Evolutionary conservation across 2,113 vertebrate genomes (phyloP), one percentile per base, ranked within the genome.

Genomic region (Vanacampus margaritifer): DNA sequence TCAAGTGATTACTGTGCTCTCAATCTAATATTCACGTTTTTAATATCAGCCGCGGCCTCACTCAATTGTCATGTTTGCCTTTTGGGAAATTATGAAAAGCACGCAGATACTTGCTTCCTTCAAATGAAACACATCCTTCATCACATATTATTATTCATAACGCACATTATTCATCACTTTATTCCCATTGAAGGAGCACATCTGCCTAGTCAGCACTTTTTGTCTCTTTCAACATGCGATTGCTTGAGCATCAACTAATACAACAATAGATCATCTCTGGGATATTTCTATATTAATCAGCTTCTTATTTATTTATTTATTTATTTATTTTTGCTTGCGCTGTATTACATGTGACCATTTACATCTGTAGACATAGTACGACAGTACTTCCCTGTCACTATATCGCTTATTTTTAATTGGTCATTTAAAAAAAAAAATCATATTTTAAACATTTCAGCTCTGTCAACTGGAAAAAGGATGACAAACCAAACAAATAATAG

Each of bases 51-150:
- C 26, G 54, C 54, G 26, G 54, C 54, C 54, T 57, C 54, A 62
- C 60, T 43, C 60, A 43, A 62, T 41, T 62, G 60, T 62, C 60
- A 43, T 62, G 60, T 43, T 43, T 23, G 37, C 26, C 60, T 62
- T 62, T 62, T 8, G 60, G 60, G 60, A 62, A 62, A 62, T 62
- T 62, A 62, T 13, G 26, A 17, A 62, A 62, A 43, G n/a, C 58
- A 23, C 51, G 23, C 28, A 26, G 14, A 32, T 26, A 32, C 26
- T 32, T 24, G 51, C 51, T 12, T 28, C 24, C 24, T 7, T 28
- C 54, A 57, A 57, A 62, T 39, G 37, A 62, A 41, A 41, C 60
- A 4, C 60, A 62, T 62, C 60, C 60, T 62, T 62, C 60, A 62
- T 62, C 37, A 14, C 39, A n/a, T 8, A 43, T 16, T 62, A 17